Evolutionary conservation across 1,140 invertebrate genomes (phyloP).

Genomic region (Polypedilum pembai): DNA sequence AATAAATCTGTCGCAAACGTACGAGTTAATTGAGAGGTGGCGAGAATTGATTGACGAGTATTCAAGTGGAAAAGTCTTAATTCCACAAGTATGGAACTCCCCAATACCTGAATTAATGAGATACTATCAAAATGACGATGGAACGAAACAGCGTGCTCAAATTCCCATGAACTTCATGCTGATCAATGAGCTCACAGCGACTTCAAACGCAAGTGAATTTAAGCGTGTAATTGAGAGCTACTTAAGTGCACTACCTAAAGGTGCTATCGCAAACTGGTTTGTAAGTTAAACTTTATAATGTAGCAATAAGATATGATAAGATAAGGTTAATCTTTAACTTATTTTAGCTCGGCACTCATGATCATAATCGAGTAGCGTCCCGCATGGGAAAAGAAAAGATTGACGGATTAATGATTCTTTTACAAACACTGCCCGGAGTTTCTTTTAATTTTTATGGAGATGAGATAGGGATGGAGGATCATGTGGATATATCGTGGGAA

Average conservation of each 20-base stretch:
- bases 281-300: slow-evolving; percentile 39
- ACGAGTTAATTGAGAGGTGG: slow-evolving; percentile 56
- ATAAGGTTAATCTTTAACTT: neutral
- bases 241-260: slow-evolving; percentile 46
- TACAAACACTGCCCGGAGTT: slow-evolving; percentile 59
- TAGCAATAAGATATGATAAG: neutral
- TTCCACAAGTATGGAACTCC: slow-evolving; percentile 55
- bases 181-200: slow-evolving; percentile 44
- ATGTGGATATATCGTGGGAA: slow-evolving; percentile 47
- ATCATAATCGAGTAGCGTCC: slow-evolving; percentile 52
- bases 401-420: slow-evolving; percentile 55
- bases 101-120: slow-evolving; percentile 40
- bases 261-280: slow-evolving; percentile 51
- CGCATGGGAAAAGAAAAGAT: slow-evolving; percentile 52
- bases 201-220: slow-evolving; percentile 40
- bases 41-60: slow-evolving; percentile 55
- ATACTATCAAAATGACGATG: slow-evolving; percentile 47
- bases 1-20: slow-evolving; percentile 48
- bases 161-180: slow-evolving; percentile 65
- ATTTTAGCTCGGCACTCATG: slow-evolving; percentile 55
- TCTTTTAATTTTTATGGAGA: slow-evolving; percentile 66
- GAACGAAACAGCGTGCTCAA: slow-evolving; percentile 46
- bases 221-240: slow-evolving; percentile 48
- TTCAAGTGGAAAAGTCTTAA: slow-evolving; percentile 47
- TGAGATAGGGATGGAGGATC: slow-evolving; percentile 63